A percentile compares a stretch with the other conserved stretches of the same genome.
Evolutionary conservation across 2,797 vertebrate genomes (phyloP).

Genomic region (Anguilla anguilla): DNA sequence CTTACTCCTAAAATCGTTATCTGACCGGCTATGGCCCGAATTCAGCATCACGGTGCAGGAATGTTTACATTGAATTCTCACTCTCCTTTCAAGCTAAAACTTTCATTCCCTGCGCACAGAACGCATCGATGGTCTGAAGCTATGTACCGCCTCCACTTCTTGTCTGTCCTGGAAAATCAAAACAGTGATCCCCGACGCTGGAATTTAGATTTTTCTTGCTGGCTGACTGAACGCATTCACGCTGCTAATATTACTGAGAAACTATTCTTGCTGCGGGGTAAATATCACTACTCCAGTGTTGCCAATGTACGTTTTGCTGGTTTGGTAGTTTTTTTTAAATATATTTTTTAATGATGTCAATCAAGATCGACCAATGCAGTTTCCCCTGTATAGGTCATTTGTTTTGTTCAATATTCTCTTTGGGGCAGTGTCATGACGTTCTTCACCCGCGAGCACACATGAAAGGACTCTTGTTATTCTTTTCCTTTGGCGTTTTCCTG

Average conservation of each 20-base stretch:
- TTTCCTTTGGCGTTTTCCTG: constrained; percentile 45
- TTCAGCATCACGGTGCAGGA: constrained; percentile 56
- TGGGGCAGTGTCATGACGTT: constrained; percentile 41
- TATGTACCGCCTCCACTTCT: constrained; percentile 9
- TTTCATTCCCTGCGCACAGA: constrained; percentile 47
- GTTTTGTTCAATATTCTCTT: constrained; percentile 58
- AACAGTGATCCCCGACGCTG: constrained; percentile 15
- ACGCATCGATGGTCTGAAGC: neutral
- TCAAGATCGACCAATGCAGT: neutral
- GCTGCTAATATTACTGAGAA: neutral
- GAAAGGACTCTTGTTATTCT: constrained; percentile 15
- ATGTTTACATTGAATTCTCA: constrained; percentile 48
- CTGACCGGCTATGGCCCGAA: constrained; percentile 57
- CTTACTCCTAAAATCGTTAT: neutral
- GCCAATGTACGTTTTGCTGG: neutral
- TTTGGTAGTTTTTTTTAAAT: neutral
- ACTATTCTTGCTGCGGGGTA: constrained; percentile 40
- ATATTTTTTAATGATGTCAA: neutral
- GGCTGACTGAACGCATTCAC: constrained; percentile 35
- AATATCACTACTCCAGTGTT: constrained; percentile 35
- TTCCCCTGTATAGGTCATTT: neutral
- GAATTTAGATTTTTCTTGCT: constrained; percentile 32
- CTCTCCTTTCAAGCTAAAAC: constrained; percentile 46
- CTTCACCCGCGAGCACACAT: constrained; percentile 40
- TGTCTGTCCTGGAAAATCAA: constrained; percentile 25